Percentiles rank a stretch among this genome's conserved stretches.
phyloP scores from a whole-genome alignment of 2,888 invertebrate species.

The Heliconius aoede region DNA sequence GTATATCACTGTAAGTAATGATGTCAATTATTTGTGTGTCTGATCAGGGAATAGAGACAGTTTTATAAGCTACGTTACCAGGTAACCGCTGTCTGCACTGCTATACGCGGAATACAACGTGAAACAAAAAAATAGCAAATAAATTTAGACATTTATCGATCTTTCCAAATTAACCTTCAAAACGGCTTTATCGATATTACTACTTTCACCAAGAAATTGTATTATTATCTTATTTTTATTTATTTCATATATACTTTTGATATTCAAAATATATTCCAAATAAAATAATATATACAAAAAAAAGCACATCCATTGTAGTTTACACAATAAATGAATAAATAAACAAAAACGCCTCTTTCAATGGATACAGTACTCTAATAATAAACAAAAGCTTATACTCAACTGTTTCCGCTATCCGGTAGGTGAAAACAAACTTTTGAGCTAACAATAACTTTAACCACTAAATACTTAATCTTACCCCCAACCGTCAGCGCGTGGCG shows the following conservation, averaged over 20 bases:
- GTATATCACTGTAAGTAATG: too few relatives aligned
- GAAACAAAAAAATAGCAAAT: background rate
- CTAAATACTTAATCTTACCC: constrained; percentile 43
- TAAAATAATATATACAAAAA: background rate
- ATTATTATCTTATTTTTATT: background rate
- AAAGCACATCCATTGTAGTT: background rate
- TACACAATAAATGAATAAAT: background rate
- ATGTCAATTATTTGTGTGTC: too few relatives aligned
- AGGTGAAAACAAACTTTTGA: constrained; percentile 5
- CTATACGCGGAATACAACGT: background rate
- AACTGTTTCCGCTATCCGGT: background rate
- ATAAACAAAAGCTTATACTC: background rate
- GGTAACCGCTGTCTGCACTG: background rate
- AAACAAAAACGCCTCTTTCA: background rate
- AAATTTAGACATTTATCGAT: too few relatives aligned
- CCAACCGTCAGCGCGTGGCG: constrained; percentile 54
- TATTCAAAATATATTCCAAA: background rate
- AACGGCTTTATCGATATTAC: background rate
- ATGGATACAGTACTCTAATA: background rate
- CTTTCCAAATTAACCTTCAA: background rate
- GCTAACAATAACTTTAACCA: constrained; percentile 8
- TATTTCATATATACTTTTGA: background rate
- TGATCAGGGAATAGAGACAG: background rate
- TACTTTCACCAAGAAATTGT: background rate
- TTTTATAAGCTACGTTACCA: background rate